phyloP scores from a whole-genome alignment of 2,113 vertebrate species.

The Podilymbus podiceps region DNA sequence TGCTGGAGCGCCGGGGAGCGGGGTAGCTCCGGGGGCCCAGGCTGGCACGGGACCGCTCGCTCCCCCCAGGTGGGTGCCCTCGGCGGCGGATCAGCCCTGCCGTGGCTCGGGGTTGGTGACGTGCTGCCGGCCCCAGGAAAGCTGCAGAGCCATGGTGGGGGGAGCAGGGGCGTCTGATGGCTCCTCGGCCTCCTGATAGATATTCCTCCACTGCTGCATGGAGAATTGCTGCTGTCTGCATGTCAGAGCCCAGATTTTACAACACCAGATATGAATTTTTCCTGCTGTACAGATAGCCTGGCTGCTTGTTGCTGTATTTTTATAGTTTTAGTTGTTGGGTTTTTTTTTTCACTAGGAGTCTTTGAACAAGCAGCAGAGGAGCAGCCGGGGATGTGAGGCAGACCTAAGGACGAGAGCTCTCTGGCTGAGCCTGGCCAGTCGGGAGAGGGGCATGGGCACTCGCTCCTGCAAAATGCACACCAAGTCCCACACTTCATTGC shows the following conservation, averaged over 20 bases:
- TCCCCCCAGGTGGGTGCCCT: neutral
- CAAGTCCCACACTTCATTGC: fast-evolving
- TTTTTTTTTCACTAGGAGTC: neutral
- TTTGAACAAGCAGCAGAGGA: neutral
- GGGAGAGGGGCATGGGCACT: neutral
- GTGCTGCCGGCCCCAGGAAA: neutral
- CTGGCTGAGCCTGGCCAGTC: neutral
- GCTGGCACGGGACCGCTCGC: fast-evolving
- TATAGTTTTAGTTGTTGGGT: neutral
- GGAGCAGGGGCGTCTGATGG: neutral
- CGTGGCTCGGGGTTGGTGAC: neutral
- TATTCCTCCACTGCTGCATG: neutral
- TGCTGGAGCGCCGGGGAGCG: fast-evolving
- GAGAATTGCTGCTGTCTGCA: neutral
- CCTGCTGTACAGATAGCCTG: neutral
- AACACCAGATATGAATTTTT: neutral
- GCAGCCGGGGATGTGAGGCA: neutral
- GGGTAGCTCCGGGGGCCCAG: neutral
- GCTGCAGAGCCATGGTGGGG: fast-evolving
- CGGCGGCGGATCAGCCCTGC: fast-evolving
- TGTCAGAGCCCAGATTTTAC: neutral
- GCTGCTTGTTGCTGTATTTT: neutral
- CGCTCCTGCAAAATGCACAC: neutral
- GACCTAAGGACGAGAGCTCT: fast-evolving
- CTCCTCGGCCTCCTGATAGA: neutral